Percentiles rank a stretch among this genome's conserved stretches.
These are phyloP conservation scores for Gulo gulo DNA, from an alignment of 2,113 vertebrate species.

Conservation along the genomic window DNA sequence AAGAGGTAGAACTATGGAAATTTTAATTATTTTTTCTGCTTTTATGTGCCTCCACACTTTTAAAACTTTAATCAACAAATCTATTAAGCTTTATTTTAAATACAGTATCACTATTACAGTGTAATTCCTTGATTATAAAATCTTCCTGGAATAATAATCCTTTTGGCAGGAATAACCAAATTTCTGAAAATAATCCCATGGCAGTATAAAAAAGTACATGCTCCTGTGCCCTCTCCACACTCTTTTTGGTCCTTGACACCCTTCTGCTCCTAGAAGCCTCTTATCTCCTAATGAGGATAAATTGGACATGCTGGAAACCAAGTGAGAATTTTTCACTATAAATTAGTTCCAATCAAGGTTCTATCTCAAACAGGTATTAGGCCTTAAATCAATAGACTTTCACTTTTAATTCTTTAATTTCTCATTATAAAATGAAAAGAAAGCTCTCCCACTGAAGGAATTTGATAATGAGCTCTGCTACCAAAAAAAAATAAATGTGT, in stretches of 20 bases:
- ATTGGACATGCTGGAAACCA: background rate
- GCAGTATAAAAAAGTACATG: background rate
- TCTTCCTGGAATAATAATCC: background rate
- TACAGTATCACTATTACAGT: background rate
- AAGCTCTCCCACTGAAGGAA: background rate
- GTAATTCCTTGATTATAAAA: background rate
- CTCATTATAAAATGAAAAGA: slow-evolving; percentile 9
- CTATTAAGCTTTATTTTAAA: background rate
- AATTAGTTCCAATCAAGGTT: background rate
- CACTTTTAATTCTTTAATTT: slow-evolving; percentile 27
- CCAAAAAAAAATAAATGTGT: background rate
- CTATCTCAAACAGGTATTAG: background rate
- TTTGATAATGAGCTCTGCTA: background rate
- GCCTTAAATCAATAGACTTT: background rate
- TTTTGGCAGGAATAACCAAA: background rate
- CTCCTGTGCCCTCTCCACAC: background rate
- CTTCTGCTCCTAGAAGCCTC: background rate
- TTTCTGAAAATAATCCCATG: background rate
- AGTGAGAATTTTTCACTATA: background rate
- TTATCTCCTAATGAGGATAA: background rate
- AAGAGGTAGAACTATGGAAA: background rate
- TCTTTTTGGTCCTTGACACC: background rate
- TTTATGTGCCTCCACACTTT: background rate
- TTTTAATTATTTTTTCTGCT: background rate
- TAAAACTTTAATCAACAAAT: background rate